These are phyloP conservation scores for Daktulosphaira vitifoliae DNA, from an alignment of 1,140 invertebrate genomes.

Conservation along the genomic window DNA sequence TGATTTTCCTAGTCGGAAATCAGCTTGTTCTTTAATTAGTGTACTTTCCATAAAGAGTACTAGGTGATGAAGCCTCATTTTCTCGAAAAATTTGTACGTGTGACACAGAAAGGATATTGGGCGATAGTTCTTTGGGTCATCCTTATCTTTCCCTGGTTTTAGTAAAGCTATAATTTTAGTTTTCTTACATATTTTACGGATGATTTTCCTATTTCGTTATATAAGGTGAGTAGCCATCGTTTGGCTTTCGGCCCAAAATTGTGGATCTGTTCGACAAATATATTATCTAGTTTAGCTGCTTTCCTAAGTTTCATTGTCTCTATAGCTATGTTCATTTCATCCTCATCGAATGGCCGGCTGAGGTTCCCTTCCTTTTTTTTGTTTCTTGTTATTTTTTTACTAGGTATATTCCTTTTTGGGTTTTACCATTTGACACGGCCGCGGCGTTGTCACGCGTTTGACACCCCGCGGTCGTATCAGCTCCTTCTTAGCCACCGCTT, in stretches of 20 bases:
- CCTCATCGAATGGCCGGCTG: background rate
- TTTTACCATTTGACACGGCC: slow-evolving; percentile 12
- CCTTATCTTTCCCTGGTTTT: slow-evolving; percentile 31
- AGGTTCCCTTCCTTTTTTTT: background rate
- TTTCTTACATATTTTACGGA: slow-evolving; percentile 35
- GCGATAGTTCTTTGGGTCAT: slow-evolving; percentile 28
- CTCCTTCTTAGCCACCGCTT: no score
- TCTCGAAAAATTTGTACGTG: no score
- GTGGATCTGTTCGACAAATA: background rate
- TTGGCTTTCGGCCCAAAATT: slow-evolving; percentile 3
- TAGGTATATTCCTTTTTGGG: background rate
- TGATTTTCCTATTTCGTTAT: slow-evolving; percentile 3
- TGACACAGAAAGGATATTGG: slow-evolving; percentile 35
- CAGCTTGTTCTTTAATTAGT: background rate
- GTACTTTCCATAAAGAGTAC: background rate
- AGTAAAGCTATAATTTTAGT: slow-evolving; percentile 3
- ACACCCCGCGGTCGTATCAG: no score
- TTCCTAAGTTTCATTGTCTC: slow-evolving; percentile 15
- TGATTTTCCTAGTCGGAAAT: slow-evolving; percentile 12
- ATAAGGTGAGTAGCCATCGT: no score
- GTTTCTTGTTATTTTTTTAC: slow-evolving; percentile 2
- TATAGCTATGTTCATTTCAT: background rate
- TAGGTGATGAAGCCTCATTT: slow-evolving; percentile 27
- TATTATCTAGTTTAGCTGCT: slow-evolving; percentile 15
- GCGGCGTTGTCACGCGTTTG: no score